These are phyloP conservation scores for Pristionchus exspectatus DNA, from an alignment of 2,888 invertebrate species.

Conservation along the genomic window DNA sequence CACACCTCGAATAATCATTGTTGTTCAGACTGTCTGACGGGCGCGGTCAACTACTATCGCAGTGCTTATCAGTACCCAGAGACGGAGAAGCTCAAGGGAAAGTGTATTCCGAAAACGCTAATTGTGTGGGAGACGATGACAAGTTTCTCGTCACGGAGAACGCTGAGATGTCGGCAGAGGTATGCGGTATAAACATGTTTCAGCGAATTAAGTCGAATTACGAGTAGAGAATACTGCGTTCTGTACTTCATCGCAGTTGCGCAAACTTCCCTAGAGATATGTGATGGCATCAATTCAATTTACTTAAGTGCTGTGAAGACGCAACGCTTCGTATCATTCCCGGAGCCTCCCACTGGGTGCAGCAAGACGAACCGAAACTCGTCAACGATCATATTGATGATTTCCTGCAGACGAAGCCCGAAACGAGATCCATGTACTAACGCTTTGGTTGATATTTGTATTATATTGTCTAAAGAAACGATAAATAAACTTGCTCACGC, in stretches of 20 bases:
- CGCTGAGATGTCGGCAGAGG: constrained; percentile 84
- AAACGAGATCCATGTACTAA: no score
- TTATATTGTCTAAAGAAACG: no score
- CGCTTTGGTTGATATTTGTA: no score
- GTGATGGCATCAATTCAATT: no score
- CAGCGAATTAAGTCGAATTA: no score
- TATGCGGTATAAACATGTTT: no score
- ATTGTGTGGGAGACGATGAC: constrained; percentile 82
- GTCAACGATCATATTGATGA: constrained; percentile 20
- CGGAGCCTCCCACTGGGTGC: constrained; percentile 86
- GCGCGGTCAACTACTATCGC: constrained; percentile 86
- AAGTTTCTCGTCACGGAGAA: constrained; percentile 83
- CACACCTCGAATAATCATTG: no score
- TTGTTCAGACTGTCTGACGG: constrained; percentile 85
- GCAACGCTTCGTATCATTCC: constrained; percentile 84
- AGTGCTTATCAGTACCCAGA: constrained; percentile 78
- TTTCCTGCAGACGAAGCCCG: background rate
- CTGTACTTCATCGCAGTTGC: no score
- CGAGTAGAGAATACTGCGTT: no score
- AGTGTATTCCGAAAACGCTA: constrained; percentile 62
- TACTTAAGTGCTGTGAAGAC: constrained; percentile 47
- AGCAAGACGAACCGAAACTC: constrained; percentile 84
- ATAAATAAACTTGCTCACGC: no score
- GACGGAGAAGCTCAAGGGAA: background rate
- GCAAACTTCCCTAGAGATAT: no score